These are phyloP conservation scores for Erebia palarica DNA, from an alignment of 2,888 invertebrate species.

Conservation along the genomic window DNA sequence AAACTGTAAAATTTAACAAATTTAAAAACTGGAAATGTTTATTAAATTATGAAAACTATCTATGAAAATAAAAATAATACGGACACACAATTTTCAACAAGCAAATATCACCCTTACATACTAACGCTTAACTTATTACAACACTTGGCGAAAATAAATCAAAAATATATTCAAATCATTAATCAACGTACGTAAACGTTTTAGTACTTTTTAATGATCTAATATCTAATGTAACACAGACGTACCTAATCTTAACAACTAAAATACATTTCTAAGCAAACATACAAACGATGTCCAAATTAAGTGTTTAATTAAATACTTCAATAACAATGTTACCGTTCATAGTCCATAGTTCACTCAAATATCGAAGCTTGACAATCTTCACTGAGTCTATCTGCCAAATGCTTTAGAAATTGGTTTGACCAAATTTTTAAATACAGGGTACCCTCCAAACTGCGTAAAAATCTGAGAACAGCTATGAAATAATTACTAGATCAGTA, in stretches of 20 bases:
- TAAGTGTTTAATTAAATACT: slow-evolving; percentile 42
- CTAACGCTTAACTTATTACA: slow-evolving; percentile 26
- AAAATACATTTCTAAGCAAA: slow-evolving; percentile 26
- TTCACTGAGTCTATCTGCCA: slow-evolving; percentile 14
- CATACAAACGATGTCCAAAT: slow-evolving; percentile 34
- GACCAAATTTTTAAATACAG: slow-evolving; percentile 4
- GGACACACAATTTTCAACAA: slow-evolving; percentile 12
- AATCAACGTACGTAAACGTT: neutral
- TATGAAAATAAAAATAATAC: slow-evolving; percentile 6
- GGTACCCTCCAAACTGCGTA: neutral
- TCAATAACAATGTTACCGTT: slow-evolving; percentile 29
- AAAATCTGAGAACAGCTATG: neutral
- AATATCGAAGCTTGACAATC: slow-evolving; percentile 15
- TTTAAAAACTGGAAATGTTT: neutral
- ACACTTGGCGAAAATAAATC: slow-evolving; percentile 9
- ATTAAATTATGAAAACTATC: neutral
- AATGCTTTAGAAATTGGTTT: neutral
- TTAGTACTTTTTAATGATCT: neutral
- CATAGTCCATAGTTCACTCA: slow-evolving; percentile 26
- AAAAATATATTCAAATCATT: slow-evolving; percentile 1
- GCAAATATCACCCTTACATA: slow-evolving; percentile 5
- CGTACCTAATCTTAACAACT: slow-evolving; percentile 18
- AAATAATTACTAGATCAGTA: too few species aligned
- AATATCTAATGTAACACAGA: slow-evolving; percentile 11
- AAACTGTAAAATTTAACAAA: neutral